Conservation (phyloP, 2,888 invertebrate species). For the Clunio marinus region DNA sequence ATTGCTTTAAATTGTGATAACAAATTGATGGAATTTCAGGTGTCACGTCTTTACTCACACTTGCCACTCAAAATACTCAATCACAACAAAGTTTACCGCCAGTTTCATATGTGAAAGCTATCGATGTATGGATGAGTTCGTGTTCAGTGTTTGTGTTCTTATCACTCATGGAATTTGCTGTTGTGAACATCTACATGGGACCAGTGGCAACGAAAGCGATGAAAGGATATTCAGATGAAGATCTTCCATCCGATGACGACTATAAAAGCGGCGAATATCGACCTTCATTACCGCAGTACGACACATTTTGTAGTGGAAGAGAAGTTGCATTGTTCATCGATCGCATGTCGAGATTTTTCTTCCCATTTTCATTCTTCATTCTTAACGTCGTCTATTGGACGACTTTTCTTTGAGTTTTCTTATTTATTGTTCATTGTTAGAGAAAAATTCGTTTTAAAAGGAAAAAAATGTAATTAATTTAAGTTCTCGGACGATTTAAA, state of each 20-base stretch:
- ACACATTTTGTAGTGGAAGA: conserved; percentile 75
- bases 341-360: conserved; percentile 81
- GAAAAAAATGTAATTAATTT: too few species aligned
- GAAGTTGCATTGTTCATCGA: conserved; percentile 80
- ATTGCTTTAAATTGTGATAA: conserved; percentile 2
- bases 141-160: conserved; percentile 89
- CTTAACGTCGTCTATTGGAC: conserved; percentile 89
- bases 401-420: conserved; percentile 67
- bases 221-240: conserved; percentile 87
- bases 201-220: conserved; percentile 82
- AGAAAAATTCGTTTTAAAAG: too few species aligned
- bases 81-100: conserved; percentile 85
- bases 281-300: conserved; percentile 71
- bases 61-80: conserved; percentile 88
- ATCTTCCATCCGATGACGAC: conserved; percentile 68
- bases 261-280: conserved; percentile 60
- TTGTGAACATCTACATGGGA: conserved; percentile 85
- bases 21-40: conserved; percentile 13
- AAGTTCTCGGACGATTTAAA: too few species aligned
- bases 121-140: conserved; percentile 90
- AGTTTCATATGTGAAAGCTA: conserved; percentile 88
- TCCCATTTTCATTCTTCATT: conserved; percentile 84
- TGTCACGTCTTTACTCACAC: conserved; percentile 41
- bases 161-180: conserved; percentile 84
- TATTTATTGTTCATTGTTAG: too few species aligned